Base-by-base conservation (phyloP, 2,113 vertebrate species). In the Capreolus pygargus region DNA sequence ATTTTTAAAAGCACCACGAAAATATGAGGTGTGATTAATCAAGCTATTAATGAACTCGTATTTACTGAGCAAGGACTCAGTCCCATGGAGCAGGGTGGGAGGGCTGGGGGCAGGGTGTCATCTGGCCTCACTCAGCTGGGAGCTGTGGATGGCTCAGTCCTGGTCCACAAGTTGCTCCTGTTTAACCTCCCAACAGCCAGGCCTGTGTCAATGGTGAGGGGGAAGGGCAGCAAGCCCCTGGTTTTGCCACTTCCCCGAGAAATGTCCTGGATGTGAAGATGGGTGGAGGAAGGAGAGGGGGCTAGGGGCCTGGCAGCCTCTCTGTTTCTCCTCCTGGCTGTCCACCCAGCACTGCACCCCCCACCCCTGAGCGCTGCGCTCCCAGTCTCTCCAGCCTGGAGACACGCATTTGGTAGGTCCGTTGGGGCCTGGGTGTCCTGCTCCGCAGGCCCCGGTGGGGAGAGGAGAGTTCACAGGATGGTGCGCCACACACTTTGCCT, bases 11-110 rank as follows among this genome's bases (percentile, higher is more conserved):
- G 89, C 70, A 91, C 94, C 94, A 97, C 0, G 2, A 94, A 98
- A 97, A 95, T 94, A 96, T 91, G 96, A 97, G 96, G 97, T 98
- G 98, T 94, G 97, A 98, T 98, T 97, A 98, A 97, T 97, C 97
- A 95, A 89, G 97, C 97, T 97, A 97, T 96, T 97, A 98, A 97
- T 94, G 97, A 97, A 94, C 82, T 47, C 1, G 1, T 82, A 70
- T 96, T 96, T 67, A 74, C 96, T 67, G 92, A 81, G 83, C 3
- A 16, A 82, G 58, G 92, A 36, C 82, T 91, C 17, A 14, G 64
- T 86, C 61, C 67, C 94, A 76, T 21, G n/a, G 81, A 55, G 86
- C 9, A 8, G 90, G 52, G 28, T 2, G 55, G 89, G 70, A 45
- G 86, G 67, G 50, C 25, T 14, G 70, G 87, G 88, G 93, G 95